phyloP scores from a whole-genome alignment of 1,140 invertebrate genomes.

The Dermatophagoides farinae region DNA sequence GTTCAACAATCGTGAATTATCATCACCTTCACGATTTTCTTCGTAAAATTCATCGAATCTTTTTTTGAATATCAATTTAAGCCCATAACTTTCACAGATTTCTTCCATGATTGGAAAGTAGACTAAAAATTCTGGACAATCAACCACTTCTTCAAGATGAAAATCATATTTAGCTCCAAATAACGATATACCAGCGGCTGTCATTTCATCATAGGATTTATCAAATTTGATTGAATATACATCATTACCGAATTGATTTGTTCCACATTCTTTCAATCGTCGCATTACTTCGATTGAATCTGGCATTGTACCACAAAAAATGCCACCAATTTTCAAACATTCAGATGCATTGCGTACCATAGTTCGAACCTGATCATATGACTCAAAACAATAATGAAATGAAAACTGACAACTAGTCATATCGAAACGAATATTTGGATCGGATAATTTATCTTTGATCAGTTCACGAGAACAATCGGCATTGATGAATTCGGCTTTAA shows the following conservation, averaged over 20 bases:
- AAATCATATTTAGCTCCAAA: slow-evolving; percentile 96
- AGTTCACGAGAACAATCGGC: slow-evolving; percentile 69
- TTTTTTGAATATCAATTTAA: slow-evolving; percentile 49
- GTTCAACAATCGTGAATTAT: slow-evolving; percentile 39
- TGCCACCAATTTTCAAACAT: slow-evolving; percentile 64
- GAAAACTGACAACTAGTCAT: slow-evolving; percentile 93
- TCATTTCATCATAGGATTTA: slow-evolving; percentile 27
- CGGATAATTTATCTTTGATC: slow-evolving; percentile 3
- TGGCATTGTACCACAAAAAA: slow-evolving; percentile 88
- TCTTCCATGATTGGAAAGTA: slow-evolving; percentile 67
- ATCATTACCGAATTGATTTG: slow-evolving; percentile 54
- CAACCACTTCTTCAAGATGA: slow-evolving; percentile 77
- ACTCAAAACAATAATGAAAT: slow-evolving; percentile 61
- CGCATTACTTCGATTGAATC: slow-evolving; percentile 74
- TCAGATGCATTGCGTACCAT: slow-evolving; percentile 84
- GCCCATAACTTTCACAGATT: slow-evolving; percentile 54
- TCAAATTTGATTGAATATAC: slow-evolving; percentile 61
- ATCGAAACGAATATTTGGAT: slow-evolving; percentile 53
- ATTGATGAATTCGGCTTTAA: slow-evolving; percentile 70
- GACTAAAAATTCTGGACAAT: slow-evolving; percentile 96
- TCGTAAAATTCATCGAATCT: slow-evolving; percentile 63
- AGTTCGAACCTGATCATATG: slow-evolving; percentile 61
- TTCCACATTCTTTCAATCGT: not conserved
- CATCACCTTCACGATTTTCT: slow-evolving; percentile 33
- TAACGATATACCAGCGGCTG: slow-evolving; percentile 37